These are phyloP conservation scores for Cosmorhoe ocellata DNA, from an alignment of 2,888 invertebrate genomes.

Conservation along the genomic window DNA sequence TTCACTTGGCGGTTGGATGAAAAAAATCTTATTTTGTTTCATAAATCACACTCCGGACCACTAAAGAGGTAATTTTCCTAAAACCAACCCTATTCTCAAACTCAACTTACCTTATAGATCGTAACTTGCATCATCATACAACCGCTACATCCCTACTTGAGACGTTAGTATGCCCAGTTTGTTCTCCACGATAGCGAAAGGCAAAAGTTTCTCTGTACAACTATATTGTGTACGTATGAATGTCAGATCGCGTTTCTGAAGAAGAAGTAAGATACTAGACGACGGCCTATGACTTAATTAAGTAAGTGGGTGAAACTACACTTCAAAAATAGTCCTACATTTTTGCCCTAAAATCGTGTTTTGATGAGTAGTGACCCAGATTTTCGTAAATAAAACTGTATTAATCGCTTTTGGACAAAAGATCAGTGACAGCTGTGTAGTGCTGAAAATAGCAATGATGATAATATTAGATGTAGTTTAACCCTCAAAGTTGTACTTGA, in stretches of 20 bases:
- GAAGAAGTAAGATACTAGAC: too few relatives aligned
- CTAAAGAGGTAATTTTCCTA: too few relatives aligned
- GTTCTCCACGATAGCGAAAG: conserved; percentile 16
- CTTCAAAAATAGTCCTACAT: too few relatives aligned
- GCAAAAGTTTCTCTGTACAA: conserved; percentile 20
- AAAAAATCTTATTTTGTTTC: too few relatives aligned
- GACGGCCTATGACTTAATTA: conserved; percentile 7
- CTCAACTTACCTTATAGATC: neutral
- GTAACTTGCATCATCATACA: neutral
- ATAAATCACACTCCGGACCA: too few relatives aligned
- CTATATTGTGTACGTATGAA: conserved; percentile 38
- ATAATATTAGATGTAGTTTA: neutral
- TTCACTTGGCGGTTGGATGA: too few relatives aligned
- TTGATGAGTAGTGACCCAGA: neutral
- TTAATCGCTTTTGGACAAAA: too few relatives aligned
- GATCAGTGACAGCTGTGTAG: too few relatives aligned
- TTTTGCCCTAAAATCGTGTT: neutral
- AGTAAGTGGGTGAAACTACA: neutral
- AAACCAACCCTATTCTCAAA: too few relatives aligned
- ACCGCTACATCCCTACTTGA: conserved; percentile 1
- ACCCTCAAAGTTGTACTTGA: conserved; percentile 10
- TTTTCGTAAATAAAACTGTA: too few relatives aligned
- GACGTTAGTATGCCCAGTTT: conserved; percentile 11
- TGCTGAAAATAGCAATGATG: neutral
- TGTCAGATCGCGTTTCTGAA: conserved; percentile 42